Percentiles rank a stretch among this genome's conserved stretches.
Conservation (phyloP, 2,888 invertebrate genomes). For the Caenorhabditis sinica region DNA sequence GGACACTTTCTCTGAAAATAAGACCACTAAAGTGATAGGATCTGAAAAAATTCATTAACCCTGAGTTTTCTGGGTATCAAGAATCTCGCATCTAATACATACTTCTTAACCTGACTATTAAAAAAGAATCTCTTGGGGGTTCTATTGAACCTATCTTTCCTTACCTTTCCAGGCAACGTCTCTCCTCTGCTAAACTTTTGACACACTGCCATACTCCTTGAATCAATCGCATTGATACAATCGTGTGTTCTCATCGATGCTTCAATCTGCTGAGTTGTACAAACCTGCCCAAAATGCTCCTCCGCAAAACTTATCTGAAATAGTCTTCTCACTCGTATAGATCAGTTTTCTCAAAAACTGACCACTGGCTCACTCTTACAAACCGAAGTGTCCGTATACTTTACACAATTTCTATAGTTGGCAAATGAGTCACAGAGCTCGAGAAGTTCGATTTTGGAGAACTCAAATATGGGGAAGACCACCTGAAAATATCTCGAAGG, state of each 20-base stretch:
- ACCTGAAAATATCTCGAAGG: conserved; percentile 33
- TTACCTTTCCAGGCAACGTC: conserved; percentile 60
- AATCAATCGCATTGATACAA: conserved; percentile 57
- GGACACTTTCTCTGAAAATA: conserved; percentile 55
- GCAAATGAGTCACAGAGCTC: conserved; percentile 64
- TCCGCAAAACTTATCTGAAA: conserved; percentile 63
- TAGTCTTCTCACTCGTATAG: background rate
- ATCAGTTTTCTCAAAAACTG: background rate
- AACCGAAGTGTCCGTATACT: conserved; percentile 41
- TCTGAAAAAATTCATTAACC: too few relatives aligned
- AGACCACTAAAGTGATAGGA: too few relatives aligned
- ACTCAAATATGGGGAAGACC: conserved; percentile 64
- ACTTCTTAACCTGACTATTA: too few relatives aligned
- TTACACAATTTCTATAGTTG: conserved; percentile 58
- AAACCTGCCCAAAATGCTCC: conserved; percentile 63
- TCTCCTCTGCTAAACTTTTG: conserved; percentile 58
- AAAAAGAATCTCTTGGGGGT: too few relatives aligned
- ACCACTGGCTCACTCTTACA: conserved; percentile 53
- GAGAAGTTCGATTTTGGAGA: conserved; percentile 63
- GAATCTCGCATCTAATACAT: too few relatives aligned
- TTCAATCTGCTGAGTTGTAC: conserved; percentile 58
- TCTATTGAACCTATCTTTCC: too few relatives aligned
- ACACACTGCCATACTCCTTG: conserved; percentile 33
- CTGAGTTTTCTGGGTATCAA: too few relatives aligned
- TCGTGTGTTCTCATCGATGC: conserved; percentile 59